Conservation (phyloP, 1,140 invertebrate species). For the Hydropsyche tenuis region DNA sequence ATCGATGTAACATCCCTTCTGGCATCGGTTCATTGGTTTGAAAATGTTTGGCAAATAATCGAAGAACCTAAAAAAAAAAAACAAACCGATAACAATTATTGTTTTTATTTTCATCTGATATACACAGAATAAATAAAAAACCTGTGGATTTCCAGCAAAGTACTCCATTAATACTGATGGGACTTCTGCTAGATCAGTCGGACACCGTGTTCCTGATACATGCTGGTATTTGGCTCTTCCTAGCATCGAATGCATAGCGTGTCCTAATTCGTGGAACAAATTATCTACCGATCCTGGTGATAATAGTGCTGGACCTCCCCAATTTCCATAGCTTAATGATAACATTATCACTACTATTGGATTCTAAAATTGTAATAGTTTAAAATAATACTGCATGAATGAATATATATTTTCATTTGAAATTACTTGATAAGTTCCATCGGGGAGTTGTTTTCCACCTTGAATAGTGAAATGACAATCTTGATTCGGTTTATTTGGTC, state of each 20-base stretch:
- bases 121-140: slow-evolving; percentile 54
- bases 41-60: slow-evolving; percentile 89
- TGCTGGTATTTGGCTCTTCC: slow-evolving; percentile 95
- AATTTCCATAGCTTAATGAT: slow-evolving; percentile 78
- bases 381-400: slow-evolving; percentile 18
- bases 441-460: slow-evolving; percentile 81
- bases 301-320: slow-evolving; percentile 80
- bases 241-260: slow-evolving; percentile 99
- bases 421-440: slow-evolving; percentile 83
- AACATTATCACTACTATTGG: slow-evolving; percentile 95
- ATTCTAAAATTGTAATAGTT: slow-evolving; percentile 63
- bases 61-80: slow-evolving; percentile 71
- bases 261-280: slow-evolving; percentile 98
- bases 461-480: slow-evolving; percentile 99
- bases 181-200: slow-evolving; percentile 98
- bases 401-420: slow-evolving; percentile 1
- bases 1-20: slow-evolving; percentile 73
- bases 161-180: slow-evolving; percentile 98
- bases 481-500: slow-evolving; percentile 89
- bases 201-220: slow-evolving; percentile 95
- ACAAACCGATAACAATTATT: not conserved
- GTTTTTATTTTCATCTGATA: not conserved
- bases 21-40: slow-evolving; percentile 87
- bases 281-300: slow-evolving; percentile 89
- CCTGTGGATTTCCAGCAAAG: slow-evolving; percentile 89